These are phyloP conservation scores for Neoitamus cyanurus DNA, from an alignment of 2,888 invertebrate genomes.

Conservation along the genomic window DNA sequence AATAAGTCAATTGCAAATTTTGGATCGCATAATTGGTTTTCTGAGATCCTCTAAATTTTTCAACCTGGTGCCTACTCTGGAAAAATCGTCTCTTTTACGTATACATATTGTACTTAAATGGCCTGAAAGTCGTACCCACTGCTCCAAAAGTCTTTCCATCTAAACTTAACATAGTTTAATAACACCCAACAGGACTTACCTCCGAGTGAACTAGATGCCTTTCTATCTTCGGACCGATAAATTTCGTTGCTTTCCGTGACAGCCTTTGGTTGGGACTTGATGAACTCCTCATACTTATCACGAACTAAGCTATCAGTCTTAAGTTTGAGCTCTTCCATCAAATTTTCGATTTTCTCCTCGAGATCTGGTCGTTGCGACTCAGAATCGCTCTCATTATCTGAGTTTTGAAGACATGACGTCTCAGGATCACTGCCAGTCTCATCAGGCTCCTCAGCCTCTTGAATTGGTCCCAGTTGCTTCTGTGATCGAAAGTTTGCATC, in stretches of 20 bases:
- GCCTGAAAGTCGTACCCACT: too few species aligned
- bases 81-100: too few species aligned
- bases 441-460: conserved; percentile 72
- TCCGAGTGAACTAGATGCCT: conserved; percentile 52
- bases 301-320: conserved; percentile 77
- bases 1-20: too few species aligned
- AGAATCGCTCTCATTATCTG: conserved; percentile 67
- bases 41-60: too few species aligned
- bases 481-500: conserved; percentile 60
- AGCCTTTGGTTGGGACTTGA: conserved; percentile 66
- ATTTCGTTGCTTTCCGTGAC: conserved; percentile 65
- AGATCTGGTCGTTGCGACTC: conserved; percentile 74
- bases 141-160: neutral
- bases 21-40: too few species aligned
- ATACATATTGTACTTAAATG: too few species aligned
- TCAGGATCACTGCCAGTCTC: conserved; percentile 73
- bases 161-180: neutral
- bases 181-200: conserved; percentile 44
- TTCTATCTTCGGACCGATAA: conserved; percentile 55
- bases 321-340: conserved; percentile 77
- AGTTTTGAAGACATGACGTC: conserved; percentile 64
- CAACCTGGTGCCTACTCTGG: too few species aligned
- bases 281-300: conserved; percentile 72
- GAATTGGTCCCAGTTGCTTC: conserved; percentile 63
- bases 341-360: conserved; percentile 76